A percentile compares a stretch with the other conserved stretches of the same genome.
These are phyloP conservation scores for Chionomys nivalis DNA, from an alignment of 2,113 vertebrate species.

Conservation along the genomic window DNA sequence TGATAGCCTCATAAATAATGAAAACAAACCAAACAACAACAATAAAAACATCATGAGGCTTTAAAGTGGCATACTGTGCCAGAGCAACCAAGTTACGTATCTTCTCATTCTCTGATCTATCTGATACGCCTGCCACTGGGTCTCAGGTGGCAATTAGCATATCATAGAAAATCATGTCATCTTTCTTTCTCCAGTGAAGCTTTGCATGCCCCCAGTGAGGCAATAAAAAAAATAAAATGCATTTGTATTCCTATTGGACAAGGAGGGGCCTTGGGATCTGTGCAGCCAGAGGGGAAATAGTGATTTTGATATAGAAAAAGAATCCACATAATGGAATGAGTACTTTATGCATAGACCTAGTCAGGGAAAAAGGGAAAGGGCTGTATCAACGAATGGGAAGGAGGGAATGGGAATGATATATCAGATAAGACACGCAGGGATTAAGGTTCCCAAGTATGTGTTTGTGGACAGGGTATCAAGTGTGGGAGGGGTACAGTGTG, in stretches of 20 bases:
- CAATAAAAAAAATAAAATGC: neutral
- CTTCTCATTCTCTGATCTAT: neutral
- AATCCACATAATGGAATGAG: neutral
- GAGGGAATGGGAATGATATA: neutral
- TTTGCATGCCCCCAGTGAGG: fast-evolving
- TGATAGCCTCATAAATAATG: neutral
- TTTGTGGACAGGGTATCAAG: neutral
- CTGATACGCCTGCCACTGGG: neutral
- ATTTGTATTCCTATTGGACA: neutral
- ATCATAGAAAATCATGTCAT: neutral
- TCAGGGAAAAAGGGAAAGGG: too few relatives aligned
- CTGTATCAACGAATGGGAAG: fast-evolving
- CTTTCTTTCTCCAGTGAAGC: neutral
- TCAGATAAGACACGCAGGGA: fast-evolving
- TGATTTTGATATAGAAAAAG: neutral
- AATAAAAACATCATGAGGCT: neutral
- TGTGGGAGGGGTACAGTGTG: fast-evolving
- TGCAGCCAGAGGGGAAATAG: neutral
- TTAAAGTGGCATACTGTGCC: neutral
- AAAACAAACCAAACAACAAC: neutral
- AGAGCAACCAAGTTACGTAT: neutral
- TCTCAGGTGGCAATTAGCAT: neutral
- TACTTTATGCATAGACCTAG: fast-evolving
- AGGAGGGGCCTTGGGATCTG: too few relatives aligned
- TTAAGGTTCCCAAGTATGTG: neutral